Base-by-base conservation (phyloP, 2,888 invertebrate genomes). In the Philaethria dido region DNA sequence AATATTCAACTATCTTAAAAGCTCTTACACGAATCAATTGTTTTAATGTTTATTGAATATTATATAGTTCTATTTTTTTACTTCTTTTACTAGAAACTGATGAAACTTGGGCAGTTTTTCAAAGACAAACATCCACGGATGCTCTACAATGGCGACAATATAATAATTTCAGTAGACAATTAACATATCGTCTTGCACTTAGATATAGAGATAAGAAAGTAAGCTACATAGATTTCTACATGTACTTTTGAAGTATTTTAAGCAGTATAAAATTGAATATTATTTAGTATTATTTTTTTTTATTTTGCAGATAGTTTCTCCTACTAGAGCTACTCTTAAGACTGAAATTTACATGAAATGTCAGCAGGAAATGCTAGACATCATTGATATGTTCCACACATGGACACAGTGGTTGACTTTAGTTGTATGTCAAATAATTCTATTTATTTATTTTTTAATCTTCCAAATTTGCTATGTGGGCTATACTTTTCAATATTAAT, bases 81-180 rank as follows among this genome's bases (percentile, higher is more conserved):
- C 9, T n/a, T 16, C 16, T 75, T 63, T 70, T 73, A 78, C 77
- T 68, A 1, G 77, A 76, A 62, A 66, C 70, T 11, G 76, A 80
- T 20, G 81, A 82, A 44, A 77, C 75, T 5, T 92, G 90, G 92
- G 16, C 66, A 13, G 69, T 69, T 8, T 88, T 85, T 67, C 82
- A 84, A 68, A 82, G 82, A 62, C 83, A 82, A 74, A 76, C 87
- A 18, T 71, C 79, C 1, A 82, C 81, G 1, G 92, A 92, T 73
- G 84, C 85, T 1, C 68, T 88, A 11, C 90, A 92, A 69, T 92
- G 92, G 92, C 83, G 86, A 25, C 90, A 92, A 62, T 92, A 92
- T 72, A 86, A 87, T 61, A 78, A 78, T 48, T 92, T 91, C 69
- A 89, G 87, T 66, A 80, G 81, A 5, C 85, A 86, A 67, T 79